A percentile compares a stretch with the other conserved stretches of the same genome.
These are phyloP conservation scores for Jaculus jaculus DNA, from an alignment of 2,113 vertebrate genomes.

Conservation along the genomic window DNA sequence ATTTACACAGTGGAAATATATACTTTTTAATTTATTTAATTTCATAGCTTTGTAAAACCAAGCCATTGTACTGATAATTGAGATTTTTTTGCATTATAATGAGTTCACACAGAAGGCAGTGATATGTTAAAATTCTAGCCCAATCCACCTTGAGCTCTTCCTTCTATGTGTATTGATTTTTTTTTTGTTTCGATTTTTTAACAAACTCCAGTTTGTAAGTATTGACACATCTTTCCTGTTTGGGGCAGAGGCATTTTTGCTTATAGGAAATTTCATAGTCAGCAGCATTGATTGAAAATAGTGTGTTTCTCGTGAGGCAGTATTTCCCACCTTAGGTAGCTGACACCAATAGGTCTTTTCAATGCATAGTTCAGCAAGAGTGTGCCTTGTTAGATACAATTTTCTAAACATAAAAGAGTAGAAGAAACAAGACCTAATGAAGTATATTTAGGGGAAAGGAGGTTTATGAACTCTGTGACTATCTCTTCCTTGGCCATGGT, in stretches of 20 bases:
- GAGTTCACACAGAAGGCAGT: not conserved
- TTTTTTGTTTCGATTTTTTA: slow-evolving; percentile 43
- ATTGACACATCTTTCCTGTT: slow-evolving; percentile 42
- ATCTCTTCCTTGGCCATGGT: not conserved
- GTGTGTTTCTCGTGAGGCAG: slow-evolving; percentile 21
- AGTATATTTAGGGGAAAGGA: not conserved
- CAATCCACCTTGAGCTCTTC: not conserved
- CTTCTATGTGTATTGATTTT: slow-evolving; percentile 6
- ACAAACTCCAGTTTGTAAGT: not conserved
- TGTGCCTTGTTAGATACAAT: not conserved
- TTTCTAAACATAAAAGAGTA: slow-evolving; percentile 19
- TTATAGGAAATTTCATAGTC: slow-evolving; percentile 1
- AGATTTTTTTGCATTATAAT: not conserved
- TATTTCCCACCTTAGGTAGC: not conserved
- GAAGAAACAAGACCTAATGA: not conserved
- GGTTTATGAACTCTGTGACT: not conserved
- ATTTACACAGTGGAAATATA: not conserved
- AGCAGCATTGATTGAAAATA: slow-evolving; percentile 38
- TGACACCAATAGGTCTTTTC: slow-evolving; percentile 46
- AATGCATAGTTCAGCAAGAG: slow-evolving; percentile 10
- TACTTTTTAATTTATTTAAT: not conserved
- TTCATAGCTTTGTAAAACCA: not conserved
- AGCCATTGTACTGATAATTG: not conserved
- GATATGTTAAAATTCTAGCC: not conserved
- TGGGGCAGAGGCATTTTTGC: slow-evolving; percentile 4